Conservation (phyloP, 2,888 invertebrate species). For the Polylopha cassiicola region DNA sequence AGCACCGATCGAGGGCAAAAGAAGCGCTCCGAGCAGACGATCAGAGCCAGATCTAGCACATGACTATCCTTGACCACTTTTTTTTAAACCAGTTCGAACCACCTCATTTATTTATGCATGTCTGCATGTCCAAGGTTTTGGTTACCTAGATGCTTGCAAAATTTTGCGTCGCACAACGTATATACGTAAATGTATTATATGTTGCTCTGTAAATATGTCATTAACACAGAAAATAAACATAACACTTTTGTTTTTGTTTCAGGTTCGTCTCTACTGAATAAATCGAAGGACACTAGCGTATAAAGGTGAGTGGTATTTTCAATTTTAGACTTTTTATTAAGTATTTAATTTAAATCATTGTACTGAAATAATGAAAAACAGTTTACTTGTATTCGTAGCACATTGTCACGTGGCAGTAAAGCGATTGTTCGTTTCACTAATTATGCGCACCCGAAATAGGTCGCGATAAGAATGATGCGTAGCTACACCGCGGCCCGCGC, state of each 20-base stretch:
- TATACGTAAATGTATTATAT: slow-evolving; percentile 12
- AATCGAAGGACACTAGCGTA: slow-evolving; percentile 1
- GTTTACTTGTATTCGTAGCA: slow-evolving; percentile 3
- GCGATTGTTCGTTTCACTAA: slow-evolving; percentile 35
- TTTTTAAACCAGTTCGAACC: slow-evolving; percentile 31
- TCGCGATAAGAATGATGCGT: slow-evolving; percentile 42
- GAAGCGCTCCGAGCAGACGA: slow-evolving; percentile 23
- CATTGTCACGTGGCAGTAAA: slow-evolving; percentile 29
- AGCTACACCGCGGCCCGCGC: slow-evolving; percentile 11
- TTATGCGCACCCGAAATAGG: slow-evolving; percentile 48
- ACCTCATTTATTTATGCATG: slow-evolving; percentile 35
- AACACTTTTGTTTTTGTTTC: slow-evolving; percentile 18
- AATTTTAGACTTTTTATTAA: neutral
- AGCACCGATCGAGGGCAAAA: slow-evolving; percentile 37
- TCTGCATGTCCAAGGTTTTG: slow-evolving; percentile 38
- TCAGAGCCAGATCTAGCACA: slow-evolving; percentile 27
- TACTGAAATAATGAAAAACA: slow-evolving; percentile 1
- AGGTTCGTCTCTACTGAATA: slow-evolving; percentile 6
- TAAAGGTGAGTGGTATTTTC: slow-evolving; percentile 14
- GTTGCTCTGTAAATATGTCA: slow-evolving; percentile 8
- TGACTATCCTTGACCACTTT: slow-evolving; percentile 40
- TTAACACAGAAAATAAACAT: slow-evolving; percentile 10
- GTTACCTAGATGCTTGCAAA: slow-evolving; percentile 32
- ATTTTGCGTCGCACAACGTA: slow-evolving; percentile 22
- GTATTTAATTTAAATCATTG: neutral